Base-by-base conservation (phyloP, 2,888 invertebrate genomes). In the Anorthoa munda region DNA sequence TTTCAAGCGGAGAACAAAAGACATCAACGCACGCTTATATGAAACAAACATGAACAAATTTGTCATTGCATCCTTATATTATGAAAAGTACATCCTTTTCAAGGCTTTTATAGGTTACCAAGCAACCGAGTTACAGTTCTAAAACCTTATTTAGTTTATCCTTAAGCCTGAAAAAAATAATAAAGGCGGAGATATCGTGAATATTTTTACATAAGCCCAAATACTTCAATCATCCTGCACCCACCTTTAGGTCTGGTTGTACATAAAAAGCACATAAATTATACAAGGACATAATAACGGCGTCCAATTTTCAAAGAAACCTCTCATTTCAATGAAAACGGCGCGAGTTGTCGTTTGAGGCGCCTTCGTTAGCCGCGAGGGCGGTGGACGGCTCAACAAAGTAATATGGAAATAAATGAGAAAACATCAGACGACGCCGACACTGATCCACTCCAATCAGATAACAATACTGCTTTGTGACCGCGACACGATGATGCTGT, bases 361-460 rank as follows among this genome's bases (percentile, higher is more conserved):
- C 75, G 72, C 77, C 59, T 75, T 90, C 92, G 89, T 91, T 91
- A 91, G 83, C 84, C 73, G 75, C 72, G 51, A 79, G 76, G 86
- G 68, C 85, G 17, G 23, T 18, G 56, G 66, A 64, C 73, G 39
- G 39, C 72, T 80, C 88, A 91, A 94, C 93, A 91, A 91, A 94
- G 92, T 95, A 95, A 95, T 95, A 92, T 94, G 95, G 92, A 95
- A 95, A 95, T 93, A 92, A 93, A 94, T 93, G 91, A 90, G 93
- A 92, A 92, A 92, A 94, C 91, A 91, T 90, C 92, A 90, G 82
- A 89, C 66, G 76, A 9, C 76, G 64, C 76, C 65, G 90, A 86
- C 84, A 83, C 72, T 71, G 90, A 90, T 89, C 92, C 92, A 88
- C 93, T 92, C 90, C 90, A 89, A 90, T 91, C 91, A 82, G 88